Percentiles rank a stretch among this genome's conserved stretches.
These are phyloP conservation scores for Pseudorasbora parva DNA, from an alignment of 2,113 vertebrate species.

Conservation along the genomic window DNA sequence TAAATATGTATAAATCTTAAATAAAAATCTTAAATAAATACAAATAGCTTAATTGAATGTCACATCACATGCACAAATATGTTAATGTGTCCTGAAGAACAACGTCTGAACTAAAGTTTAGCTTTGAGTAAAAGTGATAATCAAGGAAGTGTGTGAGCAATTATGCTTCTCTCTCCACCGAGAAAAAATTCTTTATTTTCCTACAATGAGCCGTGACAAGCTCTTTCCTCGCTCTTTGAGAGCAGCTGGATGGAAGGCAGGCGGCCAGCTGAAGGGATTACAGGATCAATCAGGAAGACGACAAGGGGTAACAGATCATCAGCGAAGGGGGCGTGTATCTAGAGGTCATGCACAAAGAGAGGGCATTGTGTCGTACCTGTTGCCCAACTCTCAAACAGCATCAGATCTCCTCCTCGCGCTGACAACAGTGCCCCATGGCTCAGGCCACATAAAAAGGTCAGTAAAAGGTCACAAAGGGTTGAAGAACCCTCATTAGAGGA, in stretches of 20 bases:
- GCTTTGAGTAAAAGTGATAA: background rate
- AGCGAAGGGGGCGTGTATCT: constrained; percentile 46
- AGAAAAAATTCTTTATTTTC: background rate
- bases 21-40: no score
- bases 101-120: background rate
- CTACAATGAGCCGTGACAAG: constrained; percentile 14
- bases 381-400: background rate
- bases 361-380: constrained; percentile 14
- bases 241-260: constrained; percentile 53
- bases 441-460: constrained; percentile 21
- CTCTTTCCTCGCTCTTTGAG: constrained; percentile 36
- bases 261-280: constrained; percentile 36
- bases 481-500: constrained; percentile 1
- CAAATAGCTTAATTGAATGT: background rate
- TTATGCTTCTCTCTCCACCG: constrained; percentile 23
- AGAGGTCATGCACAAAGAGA: constrained; percentile 43
- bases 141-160: constrained; percentile 9
- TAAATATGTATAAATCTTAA: no score
- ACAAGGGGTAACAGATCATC: constrained; percentile 40
- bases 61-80: background rate
- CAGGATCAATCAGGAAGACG: constrained; percentile 54
- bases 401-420: background rate
- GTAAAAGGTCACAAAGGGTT: background rate
- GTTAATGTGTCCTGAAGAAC: background rate
- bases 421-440: background rate